Evolutionary conservation across 1,140 invertebrate species (phyloP), one percentile per base, ranked within the genome.

Genomic region (Camponotus pennsylvanicus): DNA sequence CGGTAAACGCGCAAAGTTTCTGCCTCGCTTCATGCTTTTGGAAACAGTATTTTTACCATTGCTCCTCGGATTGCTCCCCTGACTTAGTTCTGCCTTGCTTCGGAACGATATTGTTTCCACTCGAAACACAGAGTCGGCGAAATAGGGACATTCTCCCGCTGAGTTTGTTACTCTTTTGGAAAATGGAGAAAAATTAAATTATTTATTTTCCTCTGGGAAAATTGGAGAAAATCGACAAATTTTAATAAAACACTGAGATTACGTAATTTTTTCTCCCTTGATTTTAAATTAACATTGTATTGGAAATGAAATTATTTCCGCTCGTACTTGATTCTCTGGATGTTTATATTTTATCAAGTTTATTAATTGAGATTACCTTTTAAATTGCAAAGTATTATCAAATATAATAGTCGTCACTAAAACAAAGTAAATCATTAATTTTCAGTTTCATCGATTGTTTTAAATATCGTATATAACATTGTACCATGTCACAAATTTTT

Each of bases 11-110:
- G 55, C 40, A 34, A 80, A 42, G 73, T 57, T 61, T 13, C 13
- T 18, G 37, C n/a, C 18, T 18, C 15, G 9, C 32, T 67, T 55
- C 40, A 70, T 52, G 49, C 42, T 71, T 83, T 83, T 83, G 69
- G 55, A 75, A 83, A 75, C 55, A 40, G 42, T 75, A 83, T 83
- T 83, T 83, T 75, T 75, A 83, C 55, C 13, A 27, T 83, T 73
- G 27, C 42, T 37, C 79, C 42, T 8, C 52, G 79, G 52, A 82
- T 73, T 61, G 67, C 55, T 34, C 69, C 55, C 21, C 55, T 40
- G 79, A 75, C 69, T 75, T 83, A 61, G 40, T 83, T 75, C 69
- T 61, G 55, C 45, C 66, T 59, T 52, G 52, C 55, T 83, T 55
- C 8, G 55, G 2, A 49, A n/a, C 79, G 40, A 61, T 73, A 83